phyloP scores from a whole-genome alignment of 2,888 invertebrate genomes.

The Hedya salicella region DNA sequence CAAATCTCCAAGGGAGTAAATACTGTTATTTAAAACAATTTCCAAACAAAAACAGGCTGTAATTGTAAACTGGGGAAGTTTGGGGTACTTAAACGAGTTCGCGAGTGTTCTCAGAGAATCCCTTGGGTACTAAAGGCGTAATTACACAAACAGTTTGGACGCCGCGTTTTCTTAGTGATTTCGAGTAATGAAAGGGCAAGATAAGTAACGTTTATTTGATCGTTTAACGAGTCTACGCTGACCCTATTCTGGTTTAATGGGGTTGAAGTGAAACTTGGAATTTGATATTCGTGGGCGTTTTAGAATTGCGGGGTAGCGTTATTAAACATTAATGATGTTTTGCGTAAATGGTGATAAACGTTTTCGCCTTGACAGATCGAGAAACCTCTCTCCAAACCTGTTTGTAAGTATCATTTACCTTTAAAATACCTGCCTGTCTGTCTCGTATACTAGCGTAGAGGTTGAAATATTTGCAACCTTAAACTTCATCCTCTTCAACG shows the following conservation, averaged over 20 bases:
- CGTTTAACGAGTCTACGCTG: constrained; percentile 29
- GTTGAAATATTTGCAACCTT: too few species aligned
- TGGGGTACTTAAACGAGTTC: constrained; percentile 42
- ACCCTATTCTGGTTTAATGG: constrained; percentile 32
- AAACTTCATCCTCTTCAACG: too few species aligned
- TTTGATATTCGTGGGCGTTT: constrained; percentile 16
- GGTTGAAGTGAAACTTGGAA: constrained; percentile 4
- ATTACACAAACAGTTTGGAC: constrained; percentile 30
- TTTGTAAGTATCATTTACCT: too few species aligned
- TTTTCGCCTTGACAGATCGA: neutral
- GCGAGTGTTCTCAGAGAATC: constrained; percentile 17
- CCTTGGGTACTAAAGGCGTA: constrained; percentile 31
- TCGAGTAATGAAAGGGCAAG: constrained; percentile 34
- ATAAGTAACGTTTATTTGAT: constrained; percentile 41
- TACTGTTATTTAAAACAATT: constrained; percentile 42
- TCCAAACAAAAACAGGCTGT: constrained; percentile 42
- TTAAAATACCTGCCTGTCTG: too few species aligned
- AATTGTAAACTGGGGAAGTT: constrained; percentile 41
- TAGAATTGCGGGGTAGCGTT: neutral
- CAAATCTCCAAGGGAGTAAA: constrained; percentile 34
- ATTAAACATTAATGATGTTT: constrained; percentile 15
- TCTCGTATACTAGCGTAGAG: too few species aligned
- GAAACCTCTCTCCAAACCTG: neutral
- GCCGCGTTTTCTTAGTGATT: constrained; percentile 39
- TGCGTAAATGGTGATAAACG: constrained; percentile 9